Conservation (phyloP, 2,113 vertebrate genomes). For the Fregata magnificens region DNA sequence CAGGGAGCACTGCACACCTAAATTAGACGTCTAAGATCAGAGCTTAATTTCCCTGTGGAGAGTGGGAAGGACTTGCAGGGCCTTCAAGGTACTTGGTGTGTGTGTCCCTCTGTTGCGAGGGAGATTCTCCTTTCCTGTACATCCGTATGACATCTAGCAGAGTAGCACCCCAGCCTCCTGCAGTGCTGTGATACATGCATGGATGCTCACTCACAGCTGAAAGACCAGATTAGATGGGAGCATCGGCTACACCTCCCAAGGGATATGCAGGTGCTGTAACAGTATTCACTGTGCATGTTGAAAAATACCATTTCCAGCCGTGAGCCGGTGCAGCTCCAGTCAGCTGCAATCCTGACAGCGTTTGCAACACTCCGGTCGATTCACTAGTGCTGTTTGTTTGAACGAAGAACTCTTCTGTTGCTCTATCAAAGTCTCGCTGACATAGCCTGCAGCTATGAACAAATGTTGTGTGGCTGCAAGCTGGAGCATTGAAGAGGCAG, state of each 20-base stretch:
- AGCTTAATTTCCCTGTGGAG: background rate
- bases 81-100: background rate
- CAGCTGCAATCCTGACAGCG: accelerated
- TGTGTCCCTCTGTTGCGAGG: background rate
- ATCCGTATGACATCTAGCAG: accelerated
- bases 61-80: background rate
- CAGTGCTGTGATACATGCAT: accelerated
- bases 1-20: background rate
- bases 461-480: conserved; percentile 57
- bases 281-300: accelerated
- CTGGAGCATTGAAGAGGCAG: conserved; percentile 19
- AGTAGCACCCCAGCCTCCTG: background rate
- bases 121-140: background rate
- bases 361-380: background rate
- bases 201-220: background rate
- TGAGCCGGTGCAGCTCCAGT: accelerated
- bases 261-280: background rate
- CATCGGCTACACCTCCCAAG: accelerated
- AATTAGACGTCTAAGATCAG: background rate
- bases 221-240: background rate
- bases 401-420: background rate
- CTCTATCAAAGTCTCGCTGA: conserved; percentile 41
- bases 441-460: conserved; percentile 60
- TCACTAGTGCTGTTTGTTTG: background rate
- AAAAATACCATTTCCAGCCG: background rate